These are phyloP conservation scores for Cephus cinctus DNA, from an alignment of 1,140 invertebrate genomes.

Conservation along the genomic window DNA sequence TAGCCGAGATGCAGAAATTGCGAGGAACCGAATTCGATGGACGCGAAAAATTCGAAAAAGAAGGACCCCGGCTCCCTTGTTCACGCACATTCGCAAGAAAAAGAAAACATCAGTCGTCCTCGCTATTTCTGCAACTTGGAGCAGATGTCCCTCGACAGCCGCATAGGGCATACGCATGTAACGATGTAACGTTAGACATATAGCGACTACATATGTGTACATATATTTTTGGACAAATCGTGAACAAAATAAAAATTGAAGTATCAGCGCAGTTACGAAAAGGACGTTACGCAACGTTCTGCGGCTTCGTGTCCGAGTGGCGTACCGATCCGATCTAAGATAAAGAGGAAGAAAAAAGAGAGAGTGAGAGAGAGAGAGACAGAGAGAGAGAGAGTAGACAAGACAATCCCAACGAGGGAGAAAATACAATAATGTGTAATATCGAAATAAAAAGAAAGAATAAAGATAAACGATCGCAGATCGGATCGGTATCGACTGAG, in stretches of 20 bases:
- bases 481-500: too few relatives aligned
- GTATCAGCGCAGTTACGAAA: constrained; percentile 18
- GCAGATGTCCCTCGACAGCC: constrained; percentile 27
- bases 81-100: background rate
- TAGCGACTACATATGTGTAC: constrained; percentile 45
- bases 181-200: constrained; percentile 42
- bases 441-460: too few relatives aligned
- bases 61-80: too few relatives aligned
- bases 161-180: constrained; percentile 33
- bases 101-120: constrained; percentile 1
- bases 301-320: too few relatives aligned
- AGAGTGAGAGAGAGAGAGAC: background rate
- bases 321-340: background rate
- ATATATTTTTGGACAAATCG: constrained; percentile 52
- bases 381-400: too few relatives aligned
- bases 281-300: too few relatives aligned
- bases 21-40: too few relatives aligned
- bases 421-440: too few relatives aligned
- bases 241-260: constrained; percentile 33
- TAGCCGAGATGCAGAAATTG: too few relatives aligned
- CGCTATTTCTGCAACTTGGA: constrained; percentile 23
- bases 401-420: too few relatives aligned
- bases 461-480: too few relatives aligned
- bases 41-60: too few relatives aligned
- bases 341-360: constrained; percentile 4